Evolutionary conservation across 2,113 vertebrate genomes (phyloP), one percentile per base, ranked within the genome.

Genomic region (Lutjanus erythropterus): DNA sequence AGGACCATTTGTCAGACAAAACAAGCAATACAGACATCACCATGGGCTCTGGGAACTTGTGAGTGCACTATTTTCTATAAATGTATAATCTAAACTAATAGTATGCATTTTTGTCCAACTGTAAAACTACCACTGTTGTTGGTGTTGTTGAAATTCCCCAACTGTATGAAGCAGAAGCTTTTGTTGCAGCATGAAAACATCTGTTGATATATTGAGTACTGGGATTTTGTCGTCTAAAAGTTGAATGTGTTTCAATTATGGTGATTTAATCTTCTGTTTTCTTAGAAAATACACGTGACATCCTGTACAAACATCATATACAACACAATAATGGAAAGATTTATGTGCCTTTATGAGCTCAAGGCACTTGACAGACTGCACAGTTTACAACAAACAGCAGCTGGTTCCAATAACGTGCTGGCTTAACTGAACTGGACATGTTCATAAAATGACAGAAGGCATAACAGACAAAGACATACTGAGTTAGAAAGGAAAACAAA

Each of bases 401-500:
- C 80, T 86, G 84, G 61, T 56, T 82, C 39, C 42, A 83, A 83
- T 84, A 49, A 78, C 2, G 12, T 25, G 58, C 12, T 18, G 65
- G 59, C 67, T 88, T 78, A 83, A 78, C 60, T 58, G 76, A 79
- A 71, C 67, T 71, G 71, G 50, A 69, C 58, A 58, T 52, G 41
- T 52, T 76, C 68, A 71, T 59, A 76, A 80, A 86, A 80, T 41
- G 71, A 77, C 52, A 65, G 62, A 11, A 49, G 41, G 33, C 27
- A 56, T 19, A 29, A 58, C 12, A 46, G n/a, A 78, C 15, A 19
- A 49, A 70, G 44, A 71, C 64, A 15, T 35, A 61, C 15, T 9
- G 39, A 53, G n/a, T 61, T 65, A 15, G 2, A 23, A 19, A 55
- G 56, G 11, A 35, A 47, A 60, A 61, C 55, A 53, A 33, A 35